Evolutionary conservation across 2,113 vertebrate species (phyloP), one percentile per base, ranked within the genome.

Genomic region (Tyto alba): DNA sequence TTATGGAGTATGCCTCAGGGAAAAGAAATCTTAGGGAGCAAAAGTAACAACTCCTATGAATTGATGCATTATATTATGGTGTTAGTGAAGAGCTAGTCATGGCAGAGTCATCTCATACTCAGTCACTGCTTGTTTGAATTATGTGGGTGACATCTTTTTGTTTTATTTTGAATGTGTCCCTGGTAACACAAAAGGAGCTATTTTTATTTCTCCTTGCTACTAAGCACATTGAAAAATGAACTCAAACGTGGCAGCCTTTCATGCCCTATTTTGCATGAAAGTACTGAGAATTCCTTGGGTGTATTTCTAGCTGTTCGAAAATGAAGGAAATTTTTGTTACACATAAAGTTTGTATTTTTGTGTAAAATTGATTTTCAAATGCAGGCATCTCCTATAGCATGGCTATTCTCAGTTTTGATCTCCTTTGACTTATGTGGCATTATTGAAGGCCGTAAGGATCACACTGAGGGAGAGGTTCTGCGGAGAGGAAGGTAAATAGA

Each of bases 251-350:
- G 4, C 67, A 91, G 63, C 34, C 7, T 87, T 90, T 84, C 15
- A 34, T 29, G 21, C 48, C 13, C 10, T 68, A 19, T 80, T 93
- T 66, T 75, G 43, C 3, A 2, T 92, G 52, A 84, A 86, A 74
- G 22, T 57, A 34, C 64, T 78, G 56, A 87, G 56, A 78, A 63
- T 60, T 84, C 36, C 13, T 67, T 68, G 38, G 22, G 11, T 86
- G 88, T 87, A 75, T 89, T 92, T n/a, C n/a, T n/a, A n/a, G n/a
- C n/a, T n/a, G 6, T 71, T 83, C 83, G 55, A 86, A 94, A 87
- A 17, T 3, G 34, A 50, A 68, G 29, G 53, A 79, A 73, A 47
- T 62, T 64, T 88, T 66, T 62, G 36, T 81, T 86, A 19, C 21
- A 13, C 14, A 23, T 45, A 16, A 56, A 53, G 29, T 45, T 93